Evolutionary conservation across 2,797 vertebrate genomes (phyloP), one percentile per base, ranked within the genome.

Genomic region (Mus spretus): DNA sequence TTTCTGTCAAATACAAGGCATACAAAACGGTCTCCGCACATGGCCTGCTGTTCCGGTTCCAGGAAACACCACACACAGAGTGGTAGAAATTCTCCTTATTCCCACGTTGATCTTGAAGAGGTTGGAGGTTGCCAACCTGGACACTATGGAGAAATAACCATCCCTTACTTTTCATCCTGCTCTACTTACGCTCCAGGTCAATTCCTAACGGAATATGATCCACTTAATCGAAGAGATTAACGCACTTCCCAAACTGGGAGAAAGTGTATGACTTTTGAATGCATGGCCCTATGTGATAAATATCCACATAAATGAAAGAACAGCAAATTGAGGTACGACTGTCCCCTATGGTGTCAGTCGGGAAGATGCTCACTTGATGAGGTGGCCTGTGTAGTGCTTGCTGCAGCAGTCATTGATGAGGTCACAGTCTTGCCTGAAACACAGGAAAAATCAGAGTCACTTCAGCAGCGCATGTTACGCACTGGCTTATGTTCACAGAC

Each of bases 331-430:
- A 82, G 40, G 55, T 10, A 31, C 80, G 61, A 5, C 15, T 11
- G 9, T 34, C 77, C n/a, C 79, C 79, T 50, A 40, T 70, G 10
- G 47, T 20, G 10, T 34, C 4, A 2, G 15, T 6, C 20, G 9
- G 4, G 2, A 1, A 96, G 80, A 72, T 14, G n/a, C 98, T 99
- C 98, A 99, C 99, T 97, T 99, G 79, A 96, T 98, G 50, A 92
- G 17, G 90, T 98, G 99, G 3, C 70, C 5, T 1, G 98, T 98
- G 92, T 99, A 99, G 97, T 99, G 98, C 19, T 93, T 97, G 94
- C 98, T 99, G 90, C 99, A 99, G 94, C 99, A 98, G 65, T 99
- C 98, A 90, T 99, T 99, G 97, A 99, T 99, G 83, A 99, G 83
- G 2, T 98, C 97, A 26, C 99, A 99, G 2, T 99, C 99, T 44